phyloP scores from a whole-genome alignment of 1,140 invertebrate species.

The Oedothorax gibbosus region DNA sequence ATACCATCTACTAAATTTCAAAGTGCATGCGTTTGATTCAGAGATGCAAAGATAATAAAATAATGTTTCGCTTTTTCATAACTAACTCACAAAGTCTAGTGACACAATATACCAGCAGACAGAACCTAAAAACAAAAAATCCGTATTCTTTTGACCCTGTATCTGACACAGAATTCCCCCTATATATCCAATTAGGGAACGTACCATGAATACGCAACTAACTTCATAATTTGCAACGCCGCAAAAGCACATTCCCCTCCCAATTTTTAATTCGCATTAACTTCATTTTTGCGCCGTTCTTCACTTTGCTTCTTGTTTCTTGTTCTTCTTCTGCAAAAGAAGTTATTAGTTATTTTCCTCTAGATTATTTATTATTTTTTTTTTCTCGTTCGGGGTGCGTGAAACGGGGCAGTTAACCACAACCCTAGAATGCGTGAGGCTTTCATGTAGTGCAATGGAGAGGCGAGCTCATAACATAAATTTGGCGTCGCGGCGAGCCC shows the following conservation, averaged over 20 bases:
- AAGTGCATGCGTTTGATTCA: too few species aligned
- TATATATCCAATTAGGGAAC: constrained; percentile 31
- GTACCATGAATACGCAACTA: constrained; percentile 24
- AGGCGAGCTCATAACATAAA: constrained; percentile 56
- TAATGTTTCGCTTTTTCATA: too few species aligned
- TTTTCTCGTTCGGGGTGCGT: constrained; percentile 37
- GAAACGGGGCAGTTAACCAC: constrained; percentile 40
- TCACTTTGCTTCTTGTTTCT: too few species aligned
- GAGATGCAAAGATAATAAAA: too few species aligned
- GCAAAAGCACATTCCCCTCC: not conserved
- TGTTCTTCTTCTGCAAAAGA: constrained; percentile 8
- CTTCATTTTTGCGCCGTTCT: constrained; percentile 28
- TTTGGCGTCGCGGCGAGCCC: constrained; percentile 54
- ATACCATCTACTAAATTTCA: too few species aligned
- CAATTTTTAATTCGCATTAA: constrained; percentile 32
- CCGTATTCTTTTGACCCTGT: constrained; percentile 26
- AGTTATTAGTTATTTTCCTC: not conserved
- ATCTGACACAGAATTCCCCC: not conserved
- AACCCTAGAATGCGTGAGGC: constrained; percentile 37
- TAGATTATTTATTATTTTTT: not conserved
- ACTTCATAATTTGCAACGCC: too few species aligned
- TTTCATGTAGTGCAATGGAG: constrained; percentile 7
- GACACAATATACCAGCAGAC: too few species aligned
- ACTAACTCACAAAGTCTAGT: too few species aligned
- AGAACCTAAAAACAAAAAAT: not conserved